Evolutionary conservation across 2,888 invertebrate species (phyloP).

Genomic region (Dichetophora obliterata): DNA sequence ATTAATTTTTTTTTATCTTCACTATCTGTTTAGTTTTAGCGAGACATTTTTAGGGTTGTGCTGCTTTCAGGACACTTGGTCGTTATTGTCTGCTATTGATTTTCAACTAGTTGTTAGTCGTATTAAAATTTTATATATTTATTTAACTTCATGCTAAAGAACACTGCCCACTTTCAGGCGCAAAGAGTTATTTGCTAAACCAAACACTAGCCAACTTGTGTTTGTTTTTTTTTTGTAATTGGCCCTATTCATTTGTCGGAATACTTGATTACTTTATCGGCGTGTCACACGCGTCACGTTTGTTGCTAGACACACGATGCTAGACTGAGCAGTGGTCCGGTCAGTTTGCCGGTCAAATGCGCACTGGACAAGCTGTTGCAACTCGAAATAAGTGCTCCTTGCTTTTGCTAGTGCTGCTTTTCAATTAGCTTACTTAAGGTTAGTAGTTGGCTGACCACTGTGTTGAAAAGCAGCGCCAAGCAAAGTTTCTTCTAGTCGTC

Average conservation of each 20-base stretch:
- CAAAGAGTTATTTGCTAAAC: conserved; percentile 12
- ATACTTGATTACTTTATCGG: not conserved
- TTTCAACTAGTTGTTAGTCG: conserved; percentile 7
- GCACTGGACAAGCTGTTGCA: conserved; percentile 62
- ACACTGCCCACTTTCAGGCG: conserved; percentile 1
- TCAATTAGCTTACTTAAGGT: conserved; percentile 9
- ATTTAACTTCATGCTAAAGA: not conserved
- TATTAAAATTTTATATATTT: conserved; percentile 1
- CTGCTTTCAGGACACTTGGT: not conserved
- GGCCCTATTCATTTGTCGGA: not conserved
- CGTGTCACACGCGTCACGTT: not conserved
- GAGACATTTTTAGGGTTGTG: conserved; percentile 25
- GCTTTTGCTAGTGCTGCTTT: conserved; percentile 12
- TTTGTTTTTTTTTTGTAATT: not conserved
- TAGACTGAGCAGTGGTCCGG: conserved; percentile 47
- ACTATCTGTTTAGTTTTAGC: conserved; percentile 35
- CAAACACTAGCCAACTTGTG: conserved; percentile 1
- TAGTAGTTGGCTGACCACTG: conserved; percentile 34
- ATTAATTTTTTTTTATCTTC: conserved; percentile 7
- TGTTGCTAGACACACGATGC: not conserved
- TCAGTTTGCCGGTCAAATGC: conserved; percentile 67
- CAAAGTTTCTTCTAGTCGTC: not conserved
- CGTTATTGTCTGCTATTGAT: conserved; percentile 23
- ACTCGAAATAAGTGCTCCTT: conserved; percentile 2
- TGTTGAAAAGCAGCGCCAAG: not conserved